phyloP scores from a whole-genome alignment of 2,113 vertebrate genomes.

The Python bivittatus region DNA sequence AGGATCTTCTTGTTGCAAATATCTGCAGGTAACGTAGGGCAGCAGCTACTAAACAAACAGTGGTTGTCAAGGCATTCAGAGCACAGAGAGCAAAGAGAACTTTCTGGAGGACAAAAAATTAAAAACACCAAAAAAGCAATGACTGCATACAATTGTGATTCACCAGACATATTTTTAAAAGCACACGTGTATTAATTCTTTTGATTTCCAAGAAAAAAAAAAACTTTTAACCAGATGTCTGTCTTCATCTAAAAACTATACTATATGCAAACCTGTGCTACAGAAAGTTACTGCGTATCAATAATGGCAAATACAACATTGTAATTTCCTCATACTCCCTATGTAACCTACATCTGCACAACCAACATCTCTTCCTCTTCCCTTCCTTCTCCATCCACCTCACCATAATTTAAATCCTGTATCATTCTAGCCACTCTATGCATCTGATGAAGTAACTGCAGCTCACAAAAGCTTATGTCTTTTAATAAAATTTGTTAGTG shows the following conservation, averaged over 20 bases:
- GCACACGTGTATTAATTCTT: background rate
- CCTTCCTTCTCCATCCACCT: background rate
- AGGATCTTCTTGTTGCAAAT: slow-evolving; percentile 73
- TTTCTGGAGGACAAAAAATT: slow-evolving; percentile 73
- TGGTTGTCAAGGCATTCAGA: slow-evolving; percentile 81
- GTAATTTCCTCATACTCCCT: background rate
- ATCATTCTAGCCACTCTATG: background rate
- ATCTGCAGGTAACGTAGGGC: slow-evolving; percentile 80
- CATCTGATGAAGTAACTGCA: background rate
- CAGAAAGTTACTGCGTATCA: background rate
- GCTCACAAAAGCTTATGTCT: background rate
- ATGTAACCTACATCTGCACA: background rate
- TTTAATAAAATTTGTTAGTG: background rate
- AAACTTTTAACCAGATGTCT: background rate
- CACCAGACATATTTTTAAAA: background rate
- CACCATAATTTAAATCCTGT: background rate
- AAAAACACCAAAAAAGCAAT: slow-evolving; percentile 21
- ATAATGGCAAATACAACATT: background rate
- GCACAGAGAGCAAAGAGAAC: slow-evolving; percentile 83
- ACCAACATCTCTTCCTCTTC: background rate
- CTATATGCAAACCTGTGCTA: background rate
- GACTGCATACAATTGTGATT: background rate
- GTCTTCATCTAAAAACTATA: too few relatives aligned
- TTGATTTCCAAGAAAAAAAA: background rate
- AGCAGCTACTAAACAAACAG: slow-evolving; percentile 80